These are phyloP conservation scores for Podotricha telesiphe DNA, from an alignment of 2,888 invertebrate species.

Conservation along the genomic window DNA sequence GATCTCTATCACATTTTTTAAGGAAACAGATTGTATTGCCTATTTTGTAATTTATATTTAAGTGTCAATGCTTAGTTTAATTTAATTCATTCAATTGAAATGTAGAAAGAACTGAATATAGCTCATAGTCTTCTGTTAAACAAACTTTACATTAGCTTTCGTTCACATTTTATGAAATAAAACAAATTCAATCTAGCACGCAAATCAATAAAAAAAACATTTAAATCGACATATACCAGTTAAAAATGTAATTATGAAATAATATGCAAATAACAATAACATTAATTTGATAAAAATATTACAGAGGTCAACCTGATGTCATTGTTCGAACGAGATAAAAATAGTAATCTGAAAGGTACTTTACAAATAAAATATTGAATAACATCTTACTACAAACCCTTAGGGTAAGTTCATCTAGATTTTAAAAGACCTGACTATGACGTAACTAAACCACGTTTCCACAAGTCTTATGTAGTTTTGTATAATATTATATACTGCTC, in stretches of 20 bases:
- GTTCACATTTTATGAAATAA: no score
- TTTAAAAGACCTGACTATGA: not conserved
- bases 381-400: not conserved
- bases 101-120: no score
- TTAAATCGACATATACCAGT: not conserved
- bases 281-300: not conserved
- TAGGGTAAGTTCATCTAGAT: not conserved
- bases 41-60: no score
- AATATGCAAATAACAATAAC: not conserved
- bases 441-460: not conserved
- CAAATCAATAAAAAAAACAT: not conserved
- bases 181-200: not conserved
- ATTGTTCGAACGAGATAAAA: not conserved
- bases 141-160: no score
- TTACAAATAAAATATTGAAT: not conserved
- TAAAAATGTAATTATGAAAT: not conserved
- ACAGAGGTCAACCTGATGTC: slow-evolving; percentile 1
- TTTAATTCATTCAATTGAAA: no score
- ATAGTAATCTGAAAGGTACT: not conserved
- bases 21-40: no score
- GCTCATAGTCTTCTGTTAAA: no score
- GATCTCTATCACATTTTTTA: no score
- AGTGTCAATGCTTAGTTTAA: no score
- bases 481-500: not conserved
- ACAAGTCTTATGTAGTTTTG: not conserved